Conservation (phyloP, 1,140 invertebrate genomes). For the Conopomorpha cramerella region DNA sequence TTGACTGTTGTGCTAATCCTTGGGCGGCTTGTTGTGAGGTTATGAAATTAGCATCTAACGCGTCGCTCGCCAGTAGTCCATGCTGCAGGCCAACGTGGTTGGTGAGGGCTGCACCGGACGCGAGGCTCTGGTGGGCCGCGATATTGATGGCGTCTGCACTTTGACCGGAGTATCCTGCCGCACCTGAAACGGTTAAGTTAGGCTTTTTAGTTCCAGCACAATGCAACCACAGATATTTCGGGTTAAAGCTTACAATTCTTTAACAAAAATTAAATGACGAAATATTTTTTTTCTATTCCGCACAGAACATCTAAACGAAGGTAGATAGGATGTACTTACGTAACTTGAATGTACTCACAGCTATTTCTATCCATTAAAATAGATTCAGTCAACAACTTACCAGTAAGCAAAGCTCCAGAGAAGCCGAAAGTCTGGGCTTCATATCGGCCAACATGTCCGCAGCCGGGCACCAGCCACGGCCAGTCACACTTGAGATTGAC, state of each 20-base stretch:
- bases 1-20: constrained; percentile 7
- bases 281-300: too few relatives aligned
- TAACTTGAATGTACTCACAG: too few relatives aligned
- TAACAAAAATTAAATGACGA: too few relatives aligned
- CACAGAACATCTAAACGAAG: too few relatives aligned
- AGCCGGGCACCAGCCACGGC: constrained; percentile 78
- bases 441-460: constrained; percentile 58
- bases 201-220: too few relatives aligned
- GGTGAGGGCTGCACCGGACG: constrained; percentile 42
- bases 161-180: constrained; percentile 45
- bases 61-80: constrained; percentile 31
- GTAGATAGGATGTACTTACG: too few relatives aligned
- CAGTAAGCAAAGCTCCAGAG: constrained; percentile 36
- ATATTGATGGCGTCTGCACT: constrained; percentile 51
- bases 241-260: too few relatives aligned
- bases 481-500: constrained; percentile 75
- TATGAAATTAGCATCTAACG: constrained; percentile 33
- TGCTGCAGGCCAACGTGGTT: constrained; percentile 52
- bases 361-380: too few relatives aligned
- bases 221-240: neutral
- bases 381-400: constrained; percentile 14
- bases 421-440: constrained; percentile 48
- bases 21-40: constrained; percentile 17
- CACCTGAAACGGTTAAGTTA: constrained; percentile 41
- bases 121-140: constrained; percentile 48